Evolutionary conservation across 1,140 invertebrate species (phyloP).

Genomic region (Rhopalosiphum padi): DNA sequence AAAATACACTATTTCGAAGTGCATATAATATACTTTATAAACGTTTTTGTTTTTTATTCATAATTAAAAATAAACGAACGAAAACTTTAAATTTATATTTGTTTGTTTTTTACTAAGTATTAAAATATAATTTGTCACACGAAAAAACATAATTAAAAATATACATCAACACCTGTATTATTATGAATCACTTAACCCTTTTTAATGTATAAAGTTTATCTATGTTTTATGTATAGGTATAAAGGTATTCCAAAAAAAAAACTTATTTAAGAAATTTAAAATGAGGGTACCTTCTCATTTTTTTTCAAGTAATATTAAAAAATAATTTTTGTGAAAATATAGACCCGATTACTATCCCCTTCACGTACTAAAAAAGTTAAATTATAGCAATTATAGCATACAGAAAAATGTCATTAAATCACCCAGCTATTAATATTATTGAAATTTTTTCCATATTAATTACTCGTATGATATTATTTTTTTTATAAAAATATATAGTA

Average conservation of each 20-base stretch:
- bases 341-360: not conserved
- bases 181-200: not conserved
- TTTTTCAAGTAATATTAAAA: not conserved
- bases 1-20: not conserved
- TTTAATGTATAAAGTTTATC: not conserved
- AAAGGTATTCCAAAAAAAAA: not conserved
- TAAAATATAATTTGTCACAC: not conserved
- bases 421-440: not conserved
- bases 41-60: not conserved
- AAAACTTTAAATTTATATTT: conserved; percentile 5
- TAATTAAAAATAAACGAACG: not conserved
- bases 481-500: not conserved
- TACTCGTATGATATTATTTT: not conserved
- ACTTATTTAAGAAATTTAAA: not conserved
- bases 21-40: not conserved
- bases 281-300: not conserved
- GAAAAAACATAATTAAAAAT: not conserved
- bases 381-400: not conserved
- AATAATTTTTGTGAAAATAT: conserved; percentile 3
- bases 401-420: not conserved
- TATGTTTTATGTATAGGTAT: not conserved
- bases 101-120: not conserved
- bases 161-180: conserved; percentile 1
- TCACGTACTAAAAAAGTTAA: not conserved
- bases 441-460: not conserved